Conservation (phyloP, 92 coral and sea anemone species). For the Epizoanthus rinbou region DNA sequence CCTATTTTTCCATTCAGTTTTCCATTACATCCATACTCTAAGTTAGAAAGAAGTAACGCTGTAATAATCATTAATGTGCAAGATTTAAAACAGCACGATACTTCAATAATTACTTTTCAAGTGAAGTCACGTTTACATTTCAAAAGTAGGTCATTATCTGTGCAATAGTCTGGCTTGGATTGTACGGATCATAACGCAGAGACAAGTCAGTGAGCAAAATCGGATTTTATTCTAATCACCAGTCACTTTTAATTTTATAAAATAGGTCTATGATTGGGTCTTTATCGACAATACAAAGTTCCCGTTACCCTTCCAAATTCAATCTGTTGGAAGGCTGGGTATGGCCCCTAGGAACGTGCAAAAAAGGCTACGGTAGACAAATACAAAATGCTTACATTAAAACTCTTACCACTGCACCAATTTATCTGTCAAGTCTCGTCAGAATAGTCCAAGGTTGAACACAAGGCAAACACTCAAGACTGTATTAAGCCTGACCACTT, state of each 20-base stretch:
- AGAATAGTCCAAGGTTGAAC: not conserved
- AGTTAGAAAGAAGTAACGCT: too few relatives aligned
- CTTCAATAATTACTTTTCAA: too few relatives aligned
- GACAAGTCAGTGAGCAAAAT: conserved; percentile 25
- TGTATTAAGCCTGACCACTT: not conserved
- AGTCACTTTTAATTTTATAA: conserved; percentile 33
- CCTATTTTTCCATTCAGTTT: too few relatives aligned
- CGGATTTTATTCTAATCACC: conserved; percentile 37
- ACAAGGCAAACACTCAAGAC: not conserved
- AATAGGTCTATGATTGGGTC: conserved; percentile 37
- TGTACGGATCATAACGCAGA: not conserved
- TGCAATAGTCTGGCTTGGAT: too few relatives aligned
- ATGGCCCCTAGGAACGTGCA: conserved; percentile 25
- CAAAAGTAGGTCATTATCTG: too few relatives aligned
- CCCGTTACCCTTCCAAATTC: conserved; percentile 16
- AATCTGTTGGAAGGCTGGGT: not conserved
- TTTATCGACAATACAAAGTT: conserved; percentile 11
- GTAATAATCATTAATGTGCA: too few relatives aligned
- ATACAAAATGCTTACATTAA: conserved; percentile 33
- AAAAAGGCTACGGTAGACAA: conserved; percentile 27
- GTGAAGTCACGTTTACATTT: too few relatives aligned
- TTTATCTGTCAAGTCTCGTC: not conserved
- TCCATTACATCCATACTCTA: too few relatives aligned
- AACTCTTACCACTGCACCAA: not conserved
- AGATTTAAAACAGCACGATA: too few relatives aligned